Base-by-base conservation (phyloP, 1,140 invertebrate species). In the Phymorhynchus buccinoides region DNA sequence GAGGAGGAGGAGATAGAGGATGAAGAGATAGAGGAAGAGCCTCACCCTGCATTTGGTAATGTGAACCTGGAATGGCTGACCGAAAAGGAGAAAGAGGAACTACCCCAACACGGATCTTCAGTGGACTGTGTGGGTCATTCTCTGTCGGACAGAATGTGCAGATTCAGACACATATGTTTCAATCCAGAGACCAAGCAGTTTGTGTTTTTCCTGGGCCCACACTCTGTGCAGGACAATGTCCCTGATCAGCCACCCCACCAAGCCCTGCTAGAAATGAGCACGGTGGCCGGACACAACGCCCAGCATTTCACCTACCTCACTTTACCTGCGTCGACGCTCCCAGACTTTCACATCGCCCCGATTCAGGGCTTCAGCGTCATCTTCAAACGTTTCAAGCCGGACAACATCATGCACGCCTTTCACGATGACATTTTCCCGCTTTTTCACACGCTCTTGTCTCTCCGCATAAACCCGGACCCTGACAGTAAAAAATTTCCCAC, bases 351-450 rank as follows among this genome's bases (percentile, higher is more conserved):
- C 41, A 82, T 84, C 14, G 84, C 90, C 16, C 75, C 75, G 0
- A 88, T 90, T 85, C 42, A 90, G 14, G 84, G 79, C 30, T 80
- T 68, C 1, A 89, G 84, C 44, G 80, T 94, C 12, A 87, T 93
- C 6, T 90, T 93, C 30, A 88, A 83, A 37, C 90, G 94, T 35
- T 95, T 95, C 86, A 94, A 95, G 87, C 93, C 94, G 12, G 94
- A 95, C 86, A 95, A 95, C 89, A 89, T 95, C 27, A 95, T 95
- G 94, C 95, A 95, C 92, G 92, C 94, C 48, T 89, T 95, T 56
- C 95, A 95, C 91, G 95, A 95, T 91, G 95, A 95, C 88, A 84
- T 95, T 0, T 82, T 95, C 27, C 95, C 95, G 9, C 80, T 95
- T 9, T 93, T 90, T 89, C 80, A 90, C 37, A 94, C 94, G 32